These are phyloP conservation scores for Clupea harengus DNA, from an alignment of 2,113 vertebrate species.

Conservation along the genomic window DNA sequence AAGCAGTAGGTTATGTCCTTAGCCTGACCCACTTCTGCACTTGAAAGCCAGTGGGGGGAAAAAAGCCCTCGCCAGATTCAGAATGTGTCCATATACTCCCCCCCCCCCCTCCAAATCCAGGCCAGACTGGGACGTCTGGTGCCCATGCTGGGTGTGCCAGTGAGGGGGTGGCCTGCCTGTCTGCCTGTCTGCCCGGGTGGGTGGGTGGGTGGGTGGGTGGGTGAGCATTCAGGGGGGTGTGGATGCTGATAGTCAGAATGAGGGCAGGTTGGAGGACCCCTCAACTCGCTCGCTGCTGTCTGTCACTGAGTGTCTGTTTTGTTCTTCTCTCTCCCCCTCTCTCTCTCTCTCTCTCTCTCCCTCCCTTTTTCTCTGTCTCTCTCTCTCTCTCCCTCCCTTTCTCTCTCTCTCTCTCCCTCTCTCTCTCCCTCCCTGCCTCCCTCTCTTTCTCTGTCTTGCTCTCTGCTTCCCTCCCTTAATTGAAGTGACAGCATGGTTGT, in stretches of 20 bases:
- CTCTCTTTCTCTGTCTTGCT: constrained; percentile 43
- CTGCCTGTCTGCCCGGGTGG: background rate
- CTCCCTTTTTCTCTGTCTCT: background rate
- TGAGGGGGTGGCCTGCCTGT: background rate
- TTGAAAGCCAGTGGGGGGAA: constrained; percentile 16
- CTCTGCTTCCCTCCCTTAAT: constrained; percentile 52
- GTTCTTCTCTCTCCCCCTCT: constrained; percentile 44
- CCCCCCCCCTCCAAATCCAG: background rate
- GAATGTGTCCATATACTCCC: background rate
- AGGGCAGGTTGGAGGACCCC: constrained; percentile 43
- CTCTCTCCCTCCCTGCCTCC: constrained; percentile 44
- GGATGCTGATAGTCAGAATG: constrained; percentile 15
- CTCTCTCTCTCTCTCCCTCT: background rate
- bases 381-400: background rate
- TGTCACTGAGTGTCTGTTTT: background rate
- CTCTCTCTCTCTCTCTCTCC: background rate
- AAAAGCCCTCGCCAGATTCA: background rate
- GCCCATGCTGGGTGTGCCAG: background rate
- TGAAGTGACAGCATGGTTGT: constrained; percentile 65
- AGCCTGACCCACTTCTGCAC: constrained; percentile 36
- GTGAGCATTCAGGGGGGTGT: background rate
- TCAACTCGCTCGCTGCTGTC: background rate
- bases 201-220: background rate
- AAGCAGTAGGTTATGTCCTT: background rate
- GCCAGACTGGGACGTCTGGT: constrained; percentile 20